Base-by-base conservation (phyloP, 2,888 invertebrate genomes). In the Drosophila lacicola region DNA sequence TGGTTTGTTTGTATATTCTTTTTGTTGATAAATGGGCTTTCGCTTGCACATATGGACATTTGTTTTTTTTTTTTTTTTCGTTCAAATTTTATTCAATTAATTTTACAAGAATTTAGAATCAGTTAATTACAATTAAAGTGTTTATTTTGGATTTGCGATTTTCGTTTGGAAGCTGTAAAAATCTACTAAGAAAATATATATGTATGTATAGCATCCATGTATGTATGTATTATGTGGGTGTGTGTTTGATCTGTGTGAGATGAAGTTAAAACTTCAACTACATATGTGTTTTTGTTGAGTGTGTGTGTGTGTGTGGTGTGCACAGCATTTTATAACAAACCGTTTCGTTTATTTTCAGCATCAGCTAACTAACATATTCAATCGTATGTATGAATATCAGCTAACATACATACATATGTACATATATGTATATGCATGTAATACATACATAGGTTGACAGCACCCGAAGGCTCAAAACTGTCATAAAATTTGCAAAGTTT, bases 151-250 rank as follows among this genome's bases (percentile, higher is more conserved):
- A 45, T 55, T 53, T 49, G 8, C 13, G 33, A 41, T 50, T 17
- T 58, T 53, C 47, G n/a, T 61, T 47, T 75, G 73, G 80, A 82
- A 82, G 79, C 73, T 76, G 81, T 84, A 85, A 82, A 84, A 82
- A 82, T 76, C 82, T 85, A 85, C 82, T 84, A 82, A 76, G 81
- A 85, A 82, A 82, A 85, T 84, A 81, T 81, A 46, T 14, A 33
- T 46, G 14, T 46, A 25, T 45, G 17, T 42, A 45, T 80, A 70
- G 70, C 78, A 74, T 78, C 33, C 67, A 51, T 55, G 46, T 36
- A 21, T 47, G 29, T 29, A 50, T 6, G 25, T 25, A 8, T 29
- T 37, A 29, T 46, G 45, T 53, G 39, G 33, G 19, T 51, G 42
- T 51, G 25, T 45, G 45, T 45, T 21, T 42, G 42, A 17, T 56